Evolutionary conservation across 2,888 invertebrate genomes (phyloP), one percentile per base, ranked within the genome.

Genomic region (Drosophila pegasa): DNA sequence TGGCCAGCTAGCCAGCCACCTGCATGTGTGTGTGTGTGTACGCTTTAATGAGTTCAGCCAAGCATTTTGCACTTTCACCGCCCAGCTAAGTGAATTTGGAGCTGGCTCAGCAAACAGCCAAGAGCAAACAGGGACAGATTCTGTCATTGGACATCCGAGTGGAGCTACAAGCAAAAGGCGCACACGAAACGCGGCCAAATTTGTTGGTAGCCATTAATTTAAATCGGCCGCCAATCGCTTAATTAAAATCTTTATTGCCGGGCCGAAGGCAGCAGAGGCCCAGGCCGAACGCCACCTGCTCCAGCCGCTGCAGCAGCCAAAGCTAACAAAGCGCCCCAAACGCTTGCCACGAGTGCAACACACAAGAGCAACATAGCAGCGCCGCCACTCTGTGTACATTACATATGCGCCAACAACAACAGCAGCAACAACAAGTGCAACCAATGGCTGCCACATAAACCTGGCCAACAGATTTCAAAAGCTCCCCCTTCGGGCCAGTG

Each of bases 201-300:
- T 69, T 62, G 60, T 47, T 65, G 62, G 43, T 20, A 40, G 58
- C 54, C 80, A 81, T 78, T 79, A 59, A 81, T 81, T 80, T 65
- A 57, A 61, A 79, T 66, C 60, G 56, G 31, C 59, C 40, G 71
- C 55, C 88, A 88, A 85, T 85, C 85, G 89, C 67, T 72, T 85
- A 89, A 85, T 85, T 88, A 88, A 85, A 88, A 88, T 85, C 85
- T 85, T 74, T 74, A 74, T 77, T 83, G 83, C 75, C 47, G 69
- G 74, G 74, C 71, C 41, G 40, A 14, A 27, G 29, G 31, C 29
- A 38, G 68, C 71, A 37, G 29, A 57, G 41, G 43, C 25, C 33
- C 38, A 27, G 41, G 45, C 47, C 41, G 52, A 58, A 59, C 43
- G 67, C 48, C 73, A 60, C 56, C 59, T 70, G 60, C 63, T 55